Evolutionary conservation across 2,888 invertebrate species (phyloP).

Genomic region (Clepsis dumicolana): DNA sequence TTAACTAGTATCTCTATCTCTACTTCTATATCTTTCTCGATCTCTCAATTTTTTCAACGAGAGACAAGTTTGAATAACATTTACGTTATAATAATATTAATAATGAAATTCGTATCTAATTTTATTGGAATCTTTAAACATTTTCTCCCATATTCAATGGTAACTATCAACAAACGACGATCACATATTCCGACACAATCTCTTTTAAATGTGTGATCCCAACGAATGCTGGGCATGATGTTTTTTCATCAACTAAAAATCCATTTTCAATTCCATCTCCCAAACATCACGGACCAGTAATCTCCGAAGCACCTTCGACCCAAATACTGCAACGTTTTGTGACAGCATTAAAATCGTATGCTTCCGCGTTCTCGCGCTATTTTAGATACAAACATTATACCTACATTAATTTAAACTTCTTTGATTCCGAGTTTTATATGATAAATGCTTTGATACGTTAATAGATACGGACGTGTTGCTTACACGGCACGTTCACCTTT

Average conservation of each 20-base stretch:
- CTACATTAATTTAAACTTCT: conserved; percentile 27
- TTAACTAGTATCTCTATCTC: no score
- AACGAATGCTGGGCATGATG: conserved; percentile 4
- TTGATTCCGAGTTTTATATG: conserved; percentile 10
- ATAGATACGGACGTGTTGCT: neutral
- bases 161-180: neutral
- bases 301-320: conserved; percentile 38
- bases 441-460: conserved; percentile 1
- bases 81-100: no score
- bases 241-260: conserved; percentile 11
- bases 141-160: neutral
- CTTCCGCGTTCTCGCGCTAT: conserved; percentile 36
- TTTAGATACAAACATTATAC: conserved; percentile 29
- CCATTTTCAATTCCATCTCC: conserved; percentile 9
- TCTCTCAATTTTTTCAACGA: no score
- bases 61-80: no score
- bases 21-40: no score
- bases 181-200: neutral
- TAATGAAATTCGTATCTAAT: no score
- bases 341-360: conserved; percentile 29
- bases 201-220: conserved; percentile 1
- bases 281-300: conserved; percentile 30
- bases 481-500: neutral
- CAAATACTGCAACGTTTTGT: conserved; percentile 32
- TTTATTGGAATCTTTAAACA: neutral